Base-by-base conservation (phyloP, 2,113 vertebrate genomes). In the Osmerus eperlanus region DNA sequence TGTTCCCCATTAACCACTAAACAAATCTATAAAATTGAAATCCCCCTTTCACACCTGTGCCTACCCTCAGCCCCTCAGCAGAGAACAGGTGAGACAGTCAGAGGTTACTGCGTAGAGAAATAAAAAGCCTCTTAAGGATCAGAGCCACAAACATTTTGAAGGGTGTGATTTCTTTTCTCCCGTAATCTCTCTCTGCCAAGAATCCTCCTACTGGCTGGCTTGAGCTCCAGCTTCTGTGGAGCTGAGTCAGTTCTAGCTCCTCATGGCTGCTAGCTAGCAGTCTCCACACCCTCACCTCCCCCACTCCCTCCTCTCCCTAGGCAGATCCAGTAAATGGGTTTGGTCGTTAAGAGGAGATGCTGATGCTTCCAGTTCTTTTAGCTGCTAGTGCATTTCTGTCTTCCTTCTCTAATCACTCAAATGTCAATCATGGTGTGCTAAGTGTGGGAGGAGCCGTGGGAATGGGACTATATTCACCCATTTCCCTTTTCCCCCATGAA, bases 351-450 rank as follows among this genome's bases (percentile, higher is more conserved):
- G 11, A 0, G n/a, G 68, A 88, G 82, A 79, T 85, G 89, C 87
- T 90, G 87, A 88, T 47, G 41, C 81, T n/a, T 41, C 74, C 71
- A 79, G 14, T 53, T 78, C 61, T 77, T 88, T 88, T 69, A 52
- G 84, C 86, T 84, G 72, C 74, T 68, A 4, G 74, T 73, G 85
- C 86, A 81, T 69, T 77, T 74, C 74, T 82, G 78, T 78, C 41
- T 85, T 79, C 67, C 7, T 23, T 69, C 28, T 65, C 78, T 84
- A 79, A 82, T 87, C 79, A 63, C 79, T 80, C 78, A 86, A 81
- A 77, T 59, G 81, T 77, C 85, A 78, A 52, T 87, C 84, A 81
- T 74, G 55, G 70, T 59, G 61, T 84, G 86, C 84, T 84, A 88
- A 85, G 78, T 41, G 1, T 71, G 72, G 36, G 61, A 70, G 11